Evolutionary conservation across 2,888 invertebrate species (phyloP).

Genomic region (Xylophagus ater): DNA sequence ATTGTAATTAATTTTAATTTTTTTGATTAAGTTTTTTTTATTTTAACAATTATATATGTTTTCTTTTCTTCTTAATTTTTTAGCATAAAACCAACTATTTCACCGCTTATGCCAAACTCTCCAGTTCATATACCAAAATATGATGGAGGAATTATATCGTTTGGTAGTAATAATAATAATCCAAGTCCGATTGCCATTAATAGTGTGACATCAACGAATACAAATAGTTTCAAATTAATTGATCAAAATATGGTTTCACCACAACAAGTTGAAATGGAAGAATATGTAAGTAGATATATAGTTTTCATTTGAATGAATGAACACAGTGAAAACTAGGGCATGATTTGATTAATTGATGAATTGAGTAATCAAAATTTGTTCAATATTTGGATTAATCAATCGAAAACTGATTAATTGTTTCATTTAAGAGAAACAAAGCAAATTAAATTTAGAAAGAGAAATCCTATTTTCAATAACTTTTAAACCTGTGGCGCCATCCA

Average conservation of each 20-base stretch:
- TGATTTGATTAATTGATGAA: too few relatives aligned
- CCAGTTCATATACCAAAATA: constrained; percentile 39
- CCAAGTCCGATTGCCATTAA: constrained; percentile 37
- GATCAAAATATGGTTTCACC: constrained; percentile 37
- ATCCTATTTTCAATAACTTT: too few relatives aligned
- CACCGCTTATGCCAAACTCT: constrained; percentile 35
- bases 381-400: too few relatives aligned
- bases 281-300: constrained; percentile 36
- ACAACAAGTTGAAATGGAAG: constrained; percentile 34
- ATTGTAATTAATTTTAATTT: not conserved
- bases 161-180: constrained; percentile 25
- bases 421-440: too few relatives aligned
- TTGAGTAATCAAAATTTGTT: too few relatives aligned
- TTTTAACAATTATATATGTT: constrained; percentile 4
- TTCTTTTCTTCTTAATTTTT: constrained; percentile 15
- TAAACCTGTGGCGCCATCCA: too few relatives aligned
- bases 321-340: too few relatives aligned
- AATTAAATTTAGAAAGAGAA: too few relatives aligned
- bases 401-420: too few relatives aligned
- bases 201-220: constrained; percentile 39
- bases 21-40: constrained; percentile 3
- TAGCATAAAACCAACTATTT: constrained; percentile 31
- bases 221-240: constrained; percentile 36
- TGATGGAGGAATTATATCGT: constrained; percentile 34
- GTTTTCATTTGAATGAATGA: too few relatives aligned